phyloP scores from a whole-genome alignment of 2,797 vertebrate genomes.

The Tiaroga cobitis region DNA sequence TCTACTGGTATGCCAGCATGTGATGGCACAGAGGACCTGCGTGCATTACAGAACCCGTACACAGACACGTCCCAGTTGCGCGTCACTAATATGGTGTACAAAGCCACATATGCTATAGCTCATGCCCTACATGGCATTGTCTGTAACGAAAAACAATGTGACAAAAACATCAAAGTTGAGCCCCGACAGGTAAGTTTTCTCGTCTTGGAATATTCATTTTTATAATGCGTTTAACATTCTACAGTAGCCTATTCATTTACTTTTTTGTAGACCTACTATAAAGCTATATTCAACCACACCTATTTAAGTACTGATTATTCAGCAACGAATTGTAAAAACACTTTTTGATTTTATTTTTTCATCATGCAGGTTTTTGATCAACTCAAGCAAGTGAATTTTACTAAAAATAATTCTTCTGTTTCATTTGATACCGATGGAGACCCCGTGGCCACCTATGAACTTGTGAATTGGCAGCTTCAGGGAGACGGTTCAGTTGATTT shows the following conservation, averaged over 20 bases:
- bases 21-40: slow-evolving; percentile 67
- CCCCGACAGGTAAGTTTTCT: slow-evolving; percentile 64
- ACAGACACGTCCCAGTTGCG: slow-evolving; percentile 73
- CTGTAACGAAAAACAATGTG: slow-evolving; percentile 64
- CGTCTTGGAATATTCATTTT: not conserved
- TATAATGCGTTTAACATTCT: not conserved
- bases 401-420: slow-evolving; percentile 68
- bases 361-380: slow-evolving; percentile 65
- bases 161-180: slow-evolving; percentile 59
- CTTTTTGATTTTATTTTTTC: not conserved
- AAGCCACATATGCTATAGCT: slow-evolving; percentile 75
- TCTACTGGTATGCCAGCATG: slow-evolving; percentile 47
- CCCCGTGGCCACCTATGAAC: slow-evolving; percentile 73
- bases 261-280: not conserved
- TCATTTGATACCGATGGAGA: slow-evolving; percentile 79
- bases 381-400: slow-evolving; percentile 70
- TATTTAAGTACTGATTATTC: not conserved
- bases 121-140: slow-evolving; percentile 69
- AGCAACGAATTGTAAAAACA: not conserved
- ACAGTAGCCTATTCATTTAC: not conserved
- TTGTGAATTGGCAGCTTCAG: slow-evolving; percentile 76
- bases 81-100: slow-evolving; percentile 77
- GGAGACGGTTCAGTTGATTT: slow-evolving; percentile 60
- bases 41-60: slow-evolving; percentile 62
- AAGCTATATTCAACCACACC: not conserved